Base-by-base conservation (phyloP, 2,113 vertebrate genomes). In the Zosterops hypoxanthus region DNA sequence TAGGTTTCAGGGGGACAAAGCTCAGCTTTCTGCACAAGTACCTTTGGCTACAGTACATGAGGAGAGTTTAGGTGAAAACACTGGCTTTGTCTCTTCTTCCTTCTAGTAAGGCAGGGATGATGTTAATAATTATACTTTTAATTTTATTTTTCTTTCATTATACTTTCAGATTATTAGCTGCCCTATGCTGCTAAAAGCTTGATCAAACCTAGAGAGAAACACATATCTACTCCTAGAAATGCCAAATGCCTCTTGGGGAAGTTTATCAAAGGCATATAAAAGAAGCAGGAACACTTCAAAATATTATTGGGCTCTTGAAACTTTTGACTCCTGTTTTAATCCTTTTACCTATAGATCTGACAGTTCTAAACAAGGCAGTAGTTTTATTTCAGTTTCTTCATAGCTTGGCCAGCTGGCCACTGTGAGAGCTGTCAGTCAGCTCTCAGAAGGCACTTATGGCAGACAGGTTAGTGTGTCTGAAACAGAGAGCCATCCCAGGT, bases 1-100 rank as follows among this genome's bases (percentile, higher is more conserved):
- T 21, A 29, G n/a, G 50, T 7, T 14, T 0, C 7, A 82, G 14
- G 39, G 53, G 23, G 25, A 14, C 0, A 1, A 77, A 86, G 47
- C n/a, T 23, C 46, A 70, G 31, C 21, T 26, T 50, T 50, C 28
- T 68, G 55, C 28, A 53, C 11, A 39, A 44, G 42, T 7, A 33
- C 33, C 14, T 85, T 36, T 77, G 23, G 23, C 70, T 86, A 19
- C 28, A 50, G 21, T 13, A 33, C 26, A 15, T 0, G 0, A 23
- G 56, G 61, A 57, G 47, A 72, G 22, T 46, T 59, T 31, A 26
- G 52, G 17, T 24, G 68, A 65, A 53, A 65, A 18, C 56, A 63
- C 36, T 77, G 59, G 12, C 9, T 77, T 94, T 63, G 16, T 81
- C 44, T 64, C 18, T 61, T 42, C 50, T 61, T 70, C 39, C 25